These are phyloP conservation scores for Gandaritis pyraliata DNA, from an alignment of 2,888 invertebrate genomes.

Conservation along the genomic window DNA sequence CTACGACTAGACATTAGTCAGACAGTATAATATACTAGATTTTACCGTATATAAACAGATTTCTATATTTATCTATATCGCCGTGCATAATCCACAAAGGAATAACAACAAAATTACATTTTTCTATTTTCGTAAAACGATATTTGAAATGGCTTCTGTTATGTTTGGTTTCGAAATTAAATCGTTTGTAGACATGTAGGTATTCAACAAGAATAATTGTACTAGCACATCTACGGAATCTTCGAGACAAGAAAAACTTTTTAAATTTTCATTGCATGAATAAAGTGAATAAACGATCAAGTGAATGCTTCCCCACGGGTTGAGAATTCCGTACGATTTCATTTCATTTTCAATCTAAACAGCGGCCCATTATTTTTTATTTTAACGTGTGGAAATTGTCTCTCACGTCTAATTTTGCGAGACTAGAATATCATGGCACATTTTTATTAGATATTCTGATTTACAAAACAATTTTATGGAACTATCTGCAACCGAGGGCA, in stretches of 20 bases:
- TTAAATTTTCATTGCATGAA: conserved; percentile 36
- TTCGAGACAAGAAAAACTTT: conserved; percentile 35
- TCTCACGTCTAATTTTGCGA: conserved; percentile 10
- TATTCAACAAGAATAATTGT: conserved; percentile 7
- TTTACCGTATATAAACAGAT: too few species aligned
- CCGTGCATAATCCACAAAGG: too few species aligned
- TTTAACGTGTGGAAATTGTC: conserved; percentile 20
- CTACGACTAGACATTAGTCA: too few species aligned
- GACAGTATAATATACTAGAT: too few species aligned
- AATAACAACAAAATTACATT: too few species aligned
- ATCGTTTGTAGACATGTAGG: background rate
- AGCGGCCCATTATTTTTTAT: conserved; percentile 22
- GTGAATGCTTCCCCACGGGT: conserved; percentile 6
- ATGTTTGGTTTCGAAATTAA: background rate
- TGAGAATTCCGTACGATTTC: conserved; percentile 32
- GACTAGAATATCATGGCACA: background rate
- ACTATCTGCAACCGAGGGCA: background rate
- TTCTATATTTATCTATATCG: too few species aligned
- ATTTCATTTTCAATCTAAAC: conserved; percentile 34
- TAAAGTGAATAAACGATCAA: conserved; percentile 33
- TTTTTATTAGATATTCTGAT: conserved; percentile 5
- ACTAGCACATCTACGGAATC: conserved; percentile 30
- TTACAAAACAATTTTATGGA: conserved; percentile 5
- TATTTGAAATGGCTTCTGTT: too few species aligned
- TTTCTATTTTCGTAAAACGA: too few species aligned